Conservation (phyloP, 2,888 invertebrate species). For the Adela reaumurella region DNA sequence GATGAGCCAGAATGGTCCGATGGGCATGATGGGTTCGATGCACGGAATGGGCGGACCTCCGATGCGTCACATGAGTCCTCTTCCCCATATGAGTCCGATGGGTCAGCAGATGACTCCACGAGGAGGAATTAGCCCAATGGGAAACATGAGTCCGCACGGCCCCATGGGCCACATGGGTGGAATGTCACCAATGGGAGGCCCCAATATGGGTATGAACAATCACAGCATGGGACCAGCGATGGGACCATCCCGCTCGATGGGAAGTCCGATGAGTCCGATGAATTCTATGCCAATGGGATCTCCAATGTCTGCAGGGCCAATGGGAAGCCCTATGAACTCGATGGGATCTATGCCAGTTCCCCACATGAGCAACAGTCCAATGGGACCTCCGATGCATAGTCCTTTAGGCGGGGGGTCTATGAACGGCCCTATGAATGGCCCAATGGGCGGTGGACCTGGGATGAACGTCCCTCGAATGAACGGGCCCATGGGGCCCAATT, state of each 20-base stretch:
- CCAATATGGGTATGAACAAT: conserved; percentile 64
- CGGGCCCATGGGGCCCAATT: conserved; percentile 52
- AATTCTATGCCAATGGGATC: conserved; percentile 70
- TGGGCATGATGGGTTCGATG: conserved; percentile 63
- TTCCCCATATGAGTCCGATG: conserved; percentile 62
- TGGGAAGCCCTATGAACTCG: conserved; percentile 69
- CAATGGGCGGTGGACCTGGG: conserved; percentile 58
- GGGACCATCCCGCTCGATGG: conserved; percentile 59
- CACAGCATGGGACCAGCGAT: conserved; percentile 60
- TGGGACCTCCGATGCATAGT: conserved; percentile 75
- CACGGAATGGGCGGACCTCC: conserved; percentile 61
- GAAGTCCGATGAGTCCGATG: conserved; percentile 73
- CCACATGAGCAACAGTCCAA: conserved; percentile 68
- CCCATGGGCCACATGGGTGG: conserved; percentile 67
- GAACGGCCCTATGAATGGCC: conserved; percentile 56
- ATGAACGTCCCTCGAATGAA: conserved; percentile 56
- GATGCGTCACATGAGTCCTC: conserved; percentile 64
- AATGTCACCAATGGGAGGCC: conserved; percentile 68
- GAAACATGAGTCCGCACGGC: conserved; percentile 62
- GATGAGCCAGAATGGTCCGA: conserved; percentile 66
- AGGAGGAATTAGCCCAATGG: conserved; percentile 64
- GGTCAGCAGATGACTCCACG: conserved; percentile 58
- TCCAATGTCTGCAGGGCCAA: conserved; percentile 65
- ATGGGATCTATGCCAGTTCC: conserved; percentile 60
- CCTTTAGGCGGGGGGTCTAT: conserved; percentile 58